A percentile compares a stretch with the other conserved stretches of the same genome.
Evolutionary conservation across 2,888 invertebrate genomes (phyloP).

Genomic region (Agrotis segetum): DNA sequence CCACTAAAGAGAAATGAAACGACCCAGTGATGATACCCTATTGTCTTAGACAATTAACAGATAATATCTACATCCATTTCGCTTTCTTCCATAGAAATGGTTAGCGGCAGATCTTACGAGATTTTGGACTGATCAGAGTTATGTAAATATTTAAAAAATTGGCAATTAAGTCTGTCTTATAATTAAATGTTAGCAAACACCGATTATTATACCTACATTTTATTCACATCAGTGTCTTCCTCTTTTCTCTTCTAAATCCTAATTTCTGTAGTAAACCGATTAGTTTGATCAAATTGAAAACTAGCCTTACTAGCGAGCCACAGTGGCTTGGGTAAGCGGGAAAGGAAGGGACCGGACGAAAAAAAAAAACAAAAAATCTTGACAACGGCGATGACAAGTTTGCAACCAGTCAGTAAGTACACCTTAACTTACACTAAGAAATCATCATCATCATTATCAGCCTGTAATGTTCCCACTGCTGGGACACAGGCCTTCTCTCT

Average conservation of each 20-base stretch:
- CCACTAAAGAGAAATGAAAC: conserved; percentile 56
- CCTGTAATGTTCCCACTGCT: too few species aligned
- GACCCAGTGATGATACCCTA: conserved; percentile 66
- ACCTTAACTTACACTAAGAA: too few species aligned
- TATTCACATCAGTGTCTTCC: conserved; percentile 30
- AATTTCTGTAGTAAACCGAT: not conserved
- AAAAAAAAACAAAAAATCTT: too few species aligned
- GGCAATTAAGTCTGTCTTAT: conserved; percentile 72
- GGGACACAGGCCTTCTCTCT: too few species aligned
- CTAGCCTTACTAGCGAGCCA: not conserved
- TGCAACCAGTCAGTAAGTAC: too few species aligned
- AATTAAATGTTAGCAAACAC: conserved; percentile 74
- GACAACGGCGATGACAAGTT: too few species aligned
- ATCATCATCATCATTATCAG: too few species aligned
- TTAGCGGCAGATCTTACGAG: conserved; percentile 82
- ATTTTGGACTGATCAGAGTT: conserved; percentile 76
- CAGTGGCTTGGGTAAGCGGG: too few species aligned
- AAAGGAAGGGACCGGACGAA: too few species aligned
- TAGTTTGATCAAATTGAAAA: not conserved
- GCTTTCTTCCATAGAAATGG: conserved; percentile 80
- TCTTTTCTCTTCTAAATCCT: not conserved
- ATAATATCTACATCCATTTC: conserved; percentile 85
- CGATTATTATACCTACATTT: conserved; percentile 21
- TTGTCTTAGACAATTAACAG: conserved; percentile 71
- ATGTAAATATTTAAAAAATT: conserved; percentile 74